A percentile compares a stretch with the other conserved stretches of the same genome.
These are phyloP conservation scores for Cyprinus carpio DNA, from an alignment of 2,113 vertebrate species.

Conservation along the genomic window DNA sequence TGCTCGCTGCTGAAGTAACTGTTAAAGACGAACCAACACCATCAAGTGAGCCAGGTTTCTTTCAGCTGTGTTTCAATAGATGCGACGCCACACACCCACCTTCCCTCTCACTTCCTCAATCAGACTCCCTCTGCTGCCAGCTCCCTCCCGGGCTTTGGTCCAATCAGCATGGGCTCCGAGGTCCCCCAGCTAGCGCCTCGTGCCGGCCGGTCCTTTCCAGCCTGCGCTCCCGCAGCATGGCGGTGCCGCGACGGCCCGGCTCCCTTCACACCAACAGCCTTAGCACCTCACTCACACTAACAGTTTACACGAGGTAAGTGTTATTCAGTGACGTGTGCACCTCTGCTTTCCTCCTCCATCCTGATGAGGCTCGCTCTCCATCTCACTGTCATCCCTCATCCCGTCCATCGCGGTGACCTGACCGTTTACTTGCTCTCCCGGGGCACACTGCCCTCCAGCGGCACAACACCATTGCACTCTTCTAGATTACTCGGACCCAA, in stretches of 20 bases:
- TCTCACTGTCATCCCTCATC: too few relatives aligned
- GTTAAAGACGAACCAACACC: constrained; percentile 80
- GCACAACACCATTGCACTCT: background rate
- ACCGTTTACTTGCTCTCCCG: too few relatives aligned
- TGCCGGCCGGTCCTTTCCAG: constrained; percentile 89
- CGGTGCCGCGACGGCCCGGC: constrained; percentile 88
- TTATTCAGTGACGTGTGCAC: too few relatives aligned
- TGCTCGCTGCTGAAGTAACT: constrained; percentile 90
- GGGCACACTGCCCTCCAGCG: constrained; percentile 71
- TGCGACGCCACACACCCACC: constrained; percentile 69
- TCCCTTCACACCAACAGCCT: constrained; percentile 71
- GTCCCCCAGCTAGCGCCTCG: constrained; percentile 90
- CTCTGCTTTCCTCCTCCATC: too few relatives aligned
- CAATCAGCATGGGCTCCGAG: constrained; percentile 90
- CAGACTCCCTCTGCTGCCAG: constrained; percentile 88
- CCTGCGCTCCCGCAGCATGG: constrained; percentile 94
- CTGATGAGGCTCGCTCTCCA: too few relatives aligned
- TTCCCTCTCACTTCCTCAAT: constrained; percentile 94
- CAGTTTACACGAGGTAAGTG: too few relatives aligned
- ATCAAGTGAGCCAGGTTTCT: background rate
- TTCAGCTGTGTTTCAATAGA: too few relatives aligned
- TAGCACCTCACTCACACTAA: too few relatives aligned
- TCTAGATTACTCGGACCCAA: too few relatives aligned
- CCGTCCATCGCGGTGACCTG: too few relatives aligned
- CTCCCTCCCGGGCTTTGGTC: constrained; percentile 85